Percentiles rank a stretch among this genome's conserved stretches.
phyloP scores from a whole-genome alignment of 2,113 vertebrate genomes.

The Ptilonorhynchus violaceus region DNA sequence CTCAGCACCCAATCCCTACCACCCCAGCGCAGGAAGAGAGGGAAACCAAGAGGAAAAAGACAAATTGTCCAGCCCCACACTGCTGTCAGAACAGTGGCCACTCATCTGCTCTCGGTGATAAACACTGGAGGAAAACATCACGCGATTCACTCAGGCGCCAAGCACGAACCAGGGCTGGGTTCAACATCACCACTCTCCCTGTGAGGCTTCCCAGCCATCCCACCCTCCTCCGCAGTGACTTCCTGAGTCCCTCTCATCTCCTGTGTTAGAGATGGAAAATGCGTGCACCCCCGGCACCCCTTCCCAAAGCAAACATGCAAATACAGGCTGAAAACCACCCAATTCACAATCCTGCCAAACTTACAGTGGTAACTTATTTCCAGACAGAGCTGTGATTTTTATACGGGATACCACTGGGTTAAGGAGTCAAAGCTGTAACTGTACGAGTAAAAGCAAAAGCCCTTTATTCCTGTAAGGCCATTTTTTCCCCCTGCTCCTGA shows the following conservation, averaged over 20 bases:
- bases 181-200: not conserved
- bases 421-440: not conserved
- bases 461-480: not conserved
- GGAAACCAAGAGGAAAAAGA: not conserved
- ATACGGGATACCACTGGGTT: not conserved
- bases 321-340: not conserved
- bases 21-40: not conserved
- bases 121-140: not conserved
- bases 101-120: not conserved
- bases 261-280: not conserved
- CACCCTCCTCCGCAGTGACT: not conserved
- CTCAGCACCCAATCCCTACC: not conserved
- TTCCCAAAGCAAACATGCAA: not conserved
- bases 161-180: not conserved
- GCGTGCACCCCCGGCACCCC: too few species aligned
- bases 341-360: not conserved
- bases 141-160: accelerated
- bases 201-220: not conserved
- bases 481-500: not conserved
- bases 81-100: not conserved
- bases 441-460: not conserved
- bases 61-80: not conserved
- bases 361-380: not conserved
- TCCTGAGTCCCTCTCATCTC: not conserved
- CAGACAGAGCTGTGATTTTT: not conserved